Evolutionary conservation across 2,888 invertebrate genomes (phyloP).

Genomic region (Brassicogethes aeneus): DNA sequence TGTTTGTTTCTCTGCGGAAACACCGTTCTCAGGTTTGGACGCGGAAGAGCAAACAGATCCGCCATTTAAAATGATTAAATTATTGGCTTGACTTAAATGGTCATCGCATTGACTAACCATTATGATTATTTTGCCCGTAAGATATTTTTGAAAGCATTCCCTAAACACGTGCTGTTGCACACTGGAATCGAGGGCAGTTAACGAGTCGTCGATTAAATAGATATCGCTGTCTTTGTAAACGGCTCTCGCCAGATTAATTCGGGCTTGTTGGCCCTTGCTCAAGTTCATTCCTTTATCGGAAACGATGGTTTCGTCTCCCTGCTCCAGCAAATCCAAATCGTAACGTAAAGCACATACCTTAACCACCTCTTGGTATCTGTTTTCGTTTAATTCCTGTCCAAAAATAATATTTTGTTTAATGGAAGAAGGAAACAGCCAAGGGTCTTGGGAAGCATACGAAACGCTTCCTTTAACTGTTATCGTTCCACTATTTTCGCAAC

Average conservation of each 20-base stretch:
- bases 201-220: conserved; percentile 69
- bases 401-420: conserved; percentile 73
- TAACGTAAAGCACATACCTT: conserved; percentile 53
- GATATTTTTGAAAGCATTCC: conserved; percentile 40
- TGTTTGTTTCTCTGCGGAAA: not conserved
- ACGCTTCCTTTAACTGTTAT: conserved; percentile 42
- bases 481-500: conserved; percentile 36
- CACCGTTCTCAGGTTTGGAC: too few species aligned
- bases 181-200: conserved; percentile 69
- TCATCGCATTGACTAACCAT: conserved; percentile 8
- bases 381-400: conserved; percentile 51
- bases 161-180: conserved; percentile 65
- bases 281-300: conserved; percentile 73
- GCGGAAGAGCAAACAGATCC: too few species aligned
- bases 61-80: conserved; percentile 10
- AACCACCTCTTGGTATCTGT: conserved; percentile 51
- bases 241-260: conserved; percentile 69
- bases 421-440: conserved; percentile 51
- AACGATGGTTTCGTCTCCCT: conserved; percentile 68
- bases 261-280: conserved; percentile 76
- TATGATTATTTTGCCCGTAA: conserved; percentile 19
- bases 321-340: conserved; percentile 44
- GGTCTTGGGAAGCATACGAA: conserved; percentile 53
- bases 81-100: conserved; percentile 14
- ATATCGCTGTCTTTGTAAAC: conserved; percentile 68